Base-by-base conservation (phyloP, 2,113 vertebrate genomes). In the Neogale vison region DNA sequence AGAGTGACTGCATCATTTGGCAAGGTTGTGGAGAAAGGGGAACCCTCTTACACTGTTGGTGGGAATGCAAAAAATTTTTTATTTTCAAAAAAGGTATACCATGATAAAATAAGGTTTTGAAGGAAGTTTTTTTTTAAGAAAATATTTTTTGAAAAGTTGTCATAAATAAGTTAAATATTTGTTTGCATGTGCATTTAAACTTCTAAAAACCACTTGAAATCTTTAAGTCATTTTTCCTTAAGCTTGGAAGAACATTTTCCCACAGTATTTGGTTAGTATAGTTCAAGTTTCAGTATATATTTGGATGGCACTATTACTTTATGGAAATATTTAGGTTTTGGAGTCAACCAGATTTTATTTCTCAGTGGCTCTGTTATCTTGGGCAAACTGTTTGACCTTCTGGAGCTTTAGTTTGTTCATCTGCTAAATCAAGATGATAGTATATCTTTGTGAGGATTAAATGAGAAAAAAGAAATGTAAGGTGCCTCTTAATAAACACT, bases 391-490 rank as follows among this genome's bases (percentile, higher is more conserved):
- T 69, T 69, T 55, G 74, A 72, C 76, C 45, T 96, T 86, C 26
- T 45, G 59, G 77, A 96, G 59, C 65, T 26, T 95, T 24, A 95
- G 17, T 86, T 95, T 95, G 55, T 89, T 84, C 29, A 71, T 89
- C 21, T 77, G 20, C 57, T 79, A 63, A 63, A 84, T 95, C 20
- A 80, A 72, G 24, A 72, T 72, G 26, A 80, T 97, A 80, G 79
- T 97, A 72, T 85, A 42, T 97, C 82, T 50, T n/a, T 72, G 17
- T 65, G 47, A 92, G 65, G 10, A 89, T 80, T 80, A 90, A 90
- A 47, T 92, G 36, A 85, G 84, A 82, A 84, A 84, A 84, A 96
- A 74, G 52, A 79, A 95, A 52, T 85, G 14, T 90, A 36, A 59
- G 34, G 3, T 94, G 11, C 8, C 21, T 79, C 10, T 61, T 90